Percentiles rank a stretch among this genome's conserved stretches.
Conservation (phyloP, 2,113 vertebrate genomes). For the Thymallus thymallus region DNA sequence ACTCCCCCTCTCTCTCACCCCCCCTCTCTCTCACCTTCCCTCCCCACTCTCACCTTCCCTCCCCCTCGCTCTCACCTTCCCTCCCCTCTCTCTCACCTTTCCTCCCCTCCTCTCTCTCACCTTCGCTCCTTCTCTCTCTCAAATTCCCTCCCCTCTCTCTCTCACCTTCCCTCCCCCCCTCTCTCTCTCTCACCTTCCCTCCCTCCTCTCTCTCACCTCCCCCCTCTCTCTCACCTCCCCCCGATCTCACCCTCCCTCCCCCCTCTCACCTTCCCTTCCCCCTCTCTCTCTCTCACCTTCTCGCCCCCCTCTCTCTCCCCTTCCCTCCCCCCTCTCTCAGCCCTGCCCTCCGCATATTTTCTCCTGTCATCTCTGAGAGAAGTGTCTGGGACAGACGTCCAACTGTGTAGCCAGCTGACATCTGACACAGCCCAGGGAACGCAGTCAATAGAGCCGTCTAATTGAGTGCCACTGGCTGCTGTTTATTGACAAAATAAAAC, state of each 20-base stretch:
- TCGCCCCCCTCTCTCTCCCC: background rate
- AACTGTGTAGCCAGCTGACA: conserved; percentile 58
- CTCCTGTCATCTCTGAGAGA: conserved; percentile 53
- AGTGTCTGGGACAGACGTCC: conserved; percentile 46
- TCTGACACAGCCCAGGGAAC: conserved; percentile 64
- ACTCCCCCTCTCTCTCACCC: no score
- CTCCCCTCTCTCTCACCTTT: no score
- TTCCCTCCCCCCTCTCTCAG: conserved; percentile 8
- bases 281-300: background rate
- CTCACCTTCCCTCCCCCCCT: no score
- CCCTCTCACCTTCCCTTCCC: background rate
- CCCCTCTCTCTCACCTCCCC: background rate
- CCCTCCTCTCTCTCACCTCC: no score
- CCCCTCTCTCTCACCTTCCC: no score
- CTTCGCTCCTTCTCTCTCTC: no score
- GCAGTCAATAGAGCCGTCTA: conserved; percentile 71
- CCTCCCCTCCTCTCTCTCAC: background rate
- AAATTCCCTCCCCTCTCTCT: background rate
- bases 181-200: background rate
- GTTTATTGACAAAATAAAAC: conserved; percentile 76
- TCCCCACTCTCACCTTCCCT: no score
- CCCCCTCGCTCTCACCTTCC: no score
- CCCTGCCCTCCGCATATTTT: background rate
- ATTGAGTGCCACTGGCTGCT: conserved; percentile 72
- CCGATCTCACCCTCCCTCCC: no score